Base-by-base conservation (phyloP, 2,888 invertebrate species). In the Baccha elongata region DNA sequence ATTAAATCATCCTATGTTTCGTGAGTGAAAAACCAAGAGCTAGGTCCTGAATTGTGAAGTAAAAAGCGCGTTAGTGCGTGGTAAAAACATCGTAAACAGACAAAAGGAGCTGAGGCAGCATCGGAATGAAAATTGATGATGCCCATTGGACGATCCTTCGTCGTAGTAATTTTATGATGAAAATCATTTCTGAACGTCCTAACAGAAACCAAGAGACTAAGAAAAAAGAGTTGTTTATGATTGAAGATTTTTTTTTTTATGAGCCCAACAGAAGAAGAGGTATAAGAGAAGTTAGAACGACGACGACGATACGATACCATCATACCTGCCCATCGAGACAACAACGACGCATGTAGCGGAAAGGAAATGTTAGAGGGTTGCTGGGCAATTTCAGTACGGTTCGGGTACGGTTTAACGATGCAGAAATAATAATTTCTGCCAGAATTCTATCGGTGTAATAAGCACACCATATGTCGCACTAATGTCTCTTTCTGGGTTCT, bases 401-500 rank as follows among this genome's bases (percentile, higher is more conserved):
- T 76, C 65, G 44, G 15, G 42, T 4, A 60, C 42, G 62, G 80
- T 75, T 65, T 76, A 81, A 81, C 81, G 81, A 81, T 81, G 81
- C 75, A 81, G 81, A 81, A 81, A 81, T 81, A 81, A 81, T 81
- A 60, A 60, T 65, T 48, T 40, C 75, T 46, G 52, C 17, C 21
- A 60, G 78, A 67, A 37, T 60, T 23, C 53, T 55, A 53, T 67
- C 50, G 44, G 81, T 71, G 67, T 76, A 81, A 81, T 81, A 76
- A 81, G 81, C 75, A 81, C 75, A 76, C 81, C 81, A 76, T 81
- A 81, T 81, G 81, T 72, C 76, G 65, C 65, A 65, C 75, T 81
- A 81, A 81, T 81, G 71, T 81, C 67, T 76, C 76, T 81, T 80
- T 58, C 50, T 71, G 52, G 60, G 62, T 69, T 58, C 23, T 48